phyloP scores from a whole-genome alignment of 2,797 vertebrate genomes.

The Anolis apletophallus region DNA sequence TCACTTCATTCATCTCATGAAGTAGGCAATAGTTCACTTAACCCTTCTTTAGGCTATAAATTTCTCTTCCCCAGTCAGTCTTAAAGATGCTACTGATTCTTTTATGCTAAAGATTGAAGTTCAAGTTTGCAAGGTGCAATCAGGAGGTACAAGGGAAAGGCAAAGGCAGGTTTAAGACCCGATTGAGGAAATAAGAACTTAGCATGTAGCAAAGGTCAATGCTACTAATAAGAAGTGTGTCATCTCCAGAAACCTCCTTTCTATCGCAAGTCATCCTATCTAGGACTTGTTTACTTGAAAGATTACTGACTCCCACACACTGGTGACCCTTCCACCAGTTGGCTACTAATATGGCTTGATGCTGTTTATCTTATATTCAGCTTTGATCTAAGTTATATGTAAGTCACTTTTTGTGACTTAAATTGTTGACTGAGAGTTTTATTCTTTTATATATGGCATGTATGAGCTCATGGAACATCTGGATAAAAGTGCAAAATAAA shows the following conservation, averaged over 20 bases:
- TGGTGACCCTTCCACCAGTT: too few species aligned
- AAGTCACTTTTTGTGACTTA: not conserved
- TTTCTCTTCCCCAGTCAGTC: too few species aligned
- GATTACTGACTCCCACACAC: not conserved
- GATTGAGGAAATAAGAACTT: not conserved
- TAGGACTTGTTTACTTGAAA: not conserved
- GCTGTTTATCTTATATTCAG: not conserved
- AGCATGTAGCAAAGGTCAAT: not conserved
- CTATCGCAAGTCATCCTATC: not conserved
- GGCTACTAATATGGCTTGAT: not conserved
- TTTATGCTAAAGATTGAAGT: not conserved
- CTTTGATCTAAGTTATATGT: not conserved
- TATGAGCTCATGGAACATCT: not conserved
- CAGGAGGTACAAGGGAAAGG: not conserved
- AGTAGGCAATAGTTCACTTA: too few species aligned
- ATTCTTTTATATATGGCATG: conserved; percentile 2
- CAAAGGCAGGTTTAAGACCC: not conserved
- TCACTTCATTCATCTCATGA: too few species aligned
- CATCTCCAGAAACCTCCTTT: not conserved
- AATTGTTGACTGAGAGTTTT: not conserved
- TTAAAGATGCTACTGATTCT: too few species aligned
- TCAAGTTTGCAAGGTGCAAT: conserved; percentile 8
- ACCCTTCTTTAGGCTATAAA: too few species aligned
- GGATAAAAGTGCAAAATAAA: not conserved
- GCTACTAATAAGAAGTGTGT: not conserved